Evolutionary conservation across 2,113 vertebrate species (phyloP).

Genomic region (mouse (Mus musculus)): GRCm39 chr6:129598501-129599000

Average conservation of each 20-base stretch:
- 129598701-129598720: background rate
- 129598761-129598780: background rate
- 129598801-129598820: background rate
- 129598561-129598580: background rate
- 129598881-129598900: background rate
- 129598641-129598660: background rate
- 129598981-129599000: background rate
- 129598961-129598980: background rate
- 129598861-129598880: background rate
- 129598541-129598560: background rate
- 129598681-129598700: background rate
- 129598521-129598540: background rate
- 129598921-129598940: background rate
- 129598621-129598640: background rate
- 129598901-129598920: constrained; percentile 3
- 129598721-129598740: background rate
- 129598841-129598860: background rate
- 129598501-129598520: background rate
- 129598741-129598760: background rate
- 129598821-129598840: background rate
- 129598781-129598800: background rate
- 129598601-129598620: background rate
- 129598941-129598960: background rate
- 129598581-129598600: background rate
- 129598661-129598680: background rate